Evolutionary conservation across 2,888 invertebrate species (phyloP).

Genomic region (Hipparchia semele): DNA sequence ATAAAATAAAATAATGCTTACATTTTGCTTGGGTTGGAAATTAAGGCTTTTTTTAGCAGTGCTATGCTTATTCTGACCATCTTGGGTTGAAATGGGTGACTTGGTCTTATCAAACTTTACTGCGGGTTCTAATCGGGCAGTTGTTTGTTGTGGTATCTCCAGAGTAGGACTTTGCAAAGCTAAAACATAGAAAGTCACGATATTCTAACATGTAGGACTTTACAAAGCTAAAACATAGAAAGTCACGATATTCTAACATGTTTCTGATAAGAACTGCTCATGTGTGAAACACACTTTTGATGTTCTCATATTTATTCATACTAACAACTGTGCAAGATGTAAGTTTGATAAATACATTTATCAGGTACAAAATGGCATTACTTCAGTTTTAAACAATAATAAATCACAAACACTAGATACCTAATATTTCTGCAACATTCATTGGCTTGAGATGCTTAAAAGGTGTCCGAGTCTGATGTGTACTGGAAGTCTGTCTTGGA

Average conservation of each 20-base stretch:
- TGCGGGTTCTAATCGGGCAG: conserved; percentile 59
- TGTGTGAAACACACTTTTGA: background rate
- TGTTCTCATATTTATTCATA: too few relatives aligned
- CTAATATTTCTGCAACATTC: conserved; percentile 65
- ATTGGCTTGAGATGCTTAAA: conserved; percentile 60
- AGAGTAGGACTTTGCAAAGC: conserved; percentile 49
- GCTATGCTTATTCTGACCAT: conserved; percentile 58
- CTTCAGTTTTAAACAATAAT: too few relatives aligned
- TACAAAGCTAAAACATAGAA: conserved; percentile 55
- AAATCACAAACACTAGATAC: background rate
- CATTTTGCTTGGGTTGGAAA: conserved; percentile 61
- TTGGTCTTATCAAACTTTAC: conserved; percentile 64
- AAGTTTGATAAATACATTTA: too few relatives aligned
- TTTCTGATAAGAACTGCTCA: background rate
- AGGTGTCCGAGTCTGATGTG: conserved; percentile 51
- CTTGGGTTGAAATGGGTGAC: conserved; percentile 53
- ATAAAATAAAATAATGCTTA: conserved; percentile 37
- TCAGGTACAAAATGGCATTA: too few relatives aligned
- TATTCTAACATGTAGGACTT: background rate
- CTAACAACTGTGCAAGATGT: too few relatives aligned
- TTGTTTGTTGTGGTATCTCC: conserved; percentile 43
- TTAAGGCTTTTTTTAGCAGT: conserved; percentile 68
- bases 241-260: background rate
- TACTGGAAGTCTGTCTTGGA: conserved; percentile 38
- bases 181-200: conserved; percentile 37